Percentiles rank a stretch among this genome's conserved stretches.
phyloP scores from a whole-genome alignment of 2,797 vertebrate genomes.

The Pristis pectinata region DNA sequence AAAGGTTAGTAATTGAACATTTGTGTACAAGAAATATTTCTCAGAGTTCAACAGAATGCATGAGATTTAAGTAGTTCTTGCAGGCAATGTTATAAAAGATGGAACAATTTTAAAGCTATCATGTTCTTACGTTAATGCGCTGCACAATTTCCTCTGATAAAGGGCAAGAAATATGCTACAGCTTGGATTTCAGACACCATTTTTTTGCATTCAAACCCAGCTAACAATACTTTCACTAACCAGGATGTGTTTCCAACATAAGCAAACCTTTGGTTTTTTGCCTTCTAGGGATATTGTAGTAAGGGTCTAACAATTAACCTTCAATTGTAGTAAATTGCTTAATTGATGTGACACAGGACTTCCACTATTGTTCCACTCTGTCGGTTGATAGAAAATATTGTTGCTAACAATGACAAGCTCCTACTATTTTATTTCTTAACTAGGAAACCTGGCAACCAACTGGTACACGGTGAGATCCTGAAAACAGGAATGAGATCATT shows the following conservation, averaged over 20 bases:
- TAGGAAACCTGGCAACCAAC: no score
- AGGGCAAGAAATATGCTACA: neutral
- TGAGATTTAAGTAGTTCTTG: constrained; percentile 13
- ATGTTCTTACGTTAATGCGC: neutral
- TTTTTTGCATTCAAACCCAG: neutral
- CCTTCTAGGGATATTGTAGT: neutral
- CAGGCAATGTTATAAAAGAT: constrained; percentile 27
- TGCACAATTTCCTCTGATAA: neutral
- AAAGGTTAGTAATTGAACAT: constrained; percentile 34
- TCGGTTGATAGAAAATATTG: neutral
- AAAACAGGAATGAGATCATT: no score
- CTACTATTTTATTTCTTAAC: neutral
- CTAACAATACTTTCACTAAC: neutral
- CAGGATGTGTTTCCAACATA: neutral
- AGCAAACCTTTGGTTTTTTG: no score
- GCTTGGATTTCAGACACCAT: neutral
- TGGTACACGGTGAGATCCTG: no score
- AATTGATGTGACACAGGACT: neutral
- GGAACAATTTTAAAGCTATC: constrained; percentile 1
- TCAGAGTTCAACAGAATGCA: constrained; percentile 11
- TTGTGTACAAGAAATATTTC: constrained; percentile 19
- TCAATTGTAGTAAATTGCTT: neutral
- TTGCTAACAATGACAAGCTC: neutral
- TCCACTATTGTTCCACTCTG: neutral
- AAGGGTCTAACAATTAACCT: neutral